Evolutionary conservation across 2,113 vertebrate species (phyloP).

Genomic region (Pterocles orientalis): DNA sequence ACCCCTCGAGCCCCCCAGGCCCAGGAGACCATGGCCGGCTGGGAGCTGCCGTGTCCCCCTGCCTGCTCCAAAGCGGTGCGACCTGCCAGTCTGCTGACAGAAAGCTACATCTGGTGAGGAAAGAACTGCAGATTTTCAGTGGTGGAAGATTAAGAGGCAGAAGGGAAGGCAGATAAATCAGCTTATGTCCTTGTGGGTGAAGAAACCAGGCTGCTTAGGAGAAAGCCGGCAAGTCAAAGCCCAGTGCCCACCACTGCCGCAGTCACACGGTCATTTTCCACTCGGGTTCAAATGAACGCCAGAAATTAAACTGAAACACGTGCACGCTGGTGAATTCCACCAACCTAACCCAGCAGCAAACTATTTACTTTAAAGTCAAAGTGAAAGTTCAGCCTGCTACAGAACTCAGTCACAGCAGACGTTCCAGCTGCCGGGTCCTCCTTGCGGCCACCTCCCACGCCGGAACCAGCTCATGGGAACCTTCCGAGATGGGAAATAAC

Average conservation of each 20-base stretch:
- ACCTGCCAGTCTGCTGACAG: background rate
- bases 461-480: background rate
- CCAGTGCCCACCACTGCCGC: background rate
- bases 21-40: accelerated
- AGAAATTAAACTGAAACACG: background rate
- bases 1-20: background rate
- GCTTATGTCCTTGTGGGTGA: background rate
- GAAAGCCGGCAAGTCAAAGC: background rate
- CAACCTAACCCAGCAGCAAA: background rate
- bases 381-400: slow-evolving; percentile 9
- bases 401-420: background rate
- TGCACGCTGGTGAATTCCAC: background rate
- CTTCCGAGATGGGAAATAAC: background rate
- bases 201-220: slow-evolving; percentile 9
- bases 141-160: background rate
- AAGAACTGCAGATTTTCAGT: background rate
- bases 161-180: slow-evolving; percentile 14
- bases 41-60: accelerated
- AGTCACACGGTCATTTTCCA: background rate
- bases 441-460: accelerated
- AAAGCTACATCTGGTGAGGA: background rate
- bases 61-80: background rate
- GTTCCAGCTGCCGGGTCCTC: background rate
- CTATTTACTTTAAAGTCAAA: background rate
- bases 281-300: background rate